phyloP scores from a whole-genome alignment of 30 jellyfish, hydroid and myxozoan genomes.

The Hydra vulgaris region DNA sequence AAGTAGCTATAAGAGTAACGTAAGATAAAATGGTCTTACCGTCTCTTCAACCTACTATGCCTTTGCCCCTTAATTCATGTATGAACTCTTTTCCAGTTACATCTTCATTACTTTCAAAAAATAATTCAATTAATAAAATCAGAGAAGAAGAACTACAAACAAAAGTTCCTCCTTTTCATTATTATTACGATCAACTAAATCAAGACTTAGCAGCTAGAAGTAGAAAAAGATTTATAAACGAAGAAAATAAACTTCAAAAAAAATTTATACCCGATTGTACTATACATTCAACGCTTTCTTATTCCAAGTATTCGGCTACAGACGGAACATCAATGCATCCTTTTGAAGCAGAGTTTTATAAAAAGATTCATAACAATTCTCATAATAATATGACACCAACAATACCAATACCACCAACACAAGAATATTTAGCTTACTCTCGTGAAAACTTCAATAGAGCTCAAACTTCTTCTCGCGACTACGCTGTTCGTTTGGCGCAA shows the following conservation, averaged over 20 bases:
- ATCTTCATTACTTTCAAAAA: background rate
- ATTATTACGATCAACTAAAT: conserved; percentile 4
- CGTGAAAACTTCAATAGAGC: background rate
- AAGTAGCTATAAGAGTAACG: no score
- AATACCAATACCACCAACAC: no score
- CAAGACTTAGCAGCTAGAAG: conserved; percentile 4
- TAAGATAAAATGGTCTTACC: background rate
- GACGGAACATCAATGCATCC: background rate
- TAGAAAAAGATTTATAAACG: background rate
- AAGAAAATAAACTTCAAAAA: background rate
- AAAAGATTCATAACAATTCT: background rate
- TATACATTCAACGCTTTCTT: background rate
- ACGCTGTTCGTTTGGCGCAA: background rate
- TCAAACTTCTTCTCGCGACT: background rate
- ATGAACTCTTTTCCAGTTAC: background rate
- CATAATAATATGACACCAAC: background rate
- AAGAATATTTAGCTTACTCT: background rate
- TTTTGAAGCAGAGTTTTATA: background rate
- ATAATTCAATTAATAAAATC: background rate
- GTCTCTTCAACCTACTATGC: background rate
- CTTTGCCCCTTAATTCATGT: background rate
- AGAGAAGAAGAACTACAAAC: conserved; percentile 1
- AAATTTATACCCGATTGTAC: background rate
- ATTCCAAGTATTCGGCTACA: background rate
- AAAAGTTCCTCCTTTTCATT: conserved; percentile 1